Conservation (phyloP, 2,888 invertebrate species). For the Ochropleura leucogaster region DNA sequence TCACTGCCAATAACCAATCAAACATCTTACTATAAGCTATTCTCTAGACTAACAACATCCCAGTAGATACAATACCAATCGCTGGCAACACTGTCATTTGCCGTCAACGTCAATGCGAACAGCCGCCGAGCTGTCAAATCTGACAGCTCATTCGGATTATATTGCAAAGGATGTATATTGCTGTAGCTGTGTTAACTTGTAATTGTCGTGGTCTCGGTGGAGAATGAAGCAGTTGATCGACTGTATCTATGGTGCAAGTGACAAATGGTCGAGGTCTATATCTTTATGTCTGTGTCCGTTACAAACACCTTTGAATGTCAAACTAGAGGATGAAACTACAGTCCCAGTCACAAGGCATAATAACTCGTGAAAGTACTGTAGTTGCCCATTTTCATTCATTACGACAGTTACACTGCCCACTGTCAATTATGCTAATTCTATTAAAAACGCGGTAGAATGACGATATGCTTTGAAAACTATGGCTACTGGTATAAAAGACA, state of each 20-base stretch:
- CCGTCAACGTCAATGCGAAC: conserved; percentile 35
- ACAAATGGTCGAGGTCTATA: background rate
- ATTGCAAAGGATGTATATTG: conserved; percentile 9
- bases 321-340: no score
- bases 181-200: conserved; percentile 8
- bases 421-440: background rate
- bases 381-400: background rate
- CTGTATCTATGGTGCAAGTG: background rate
- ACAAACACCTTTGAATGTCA: no score
- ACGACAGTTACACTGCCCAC: background rate
- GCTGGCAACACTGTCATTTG: conserved; percentile 18
- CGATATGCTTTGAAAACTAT: background rate
- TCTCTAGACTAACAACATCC: conserved; percentile 7
- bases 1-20: background rate
- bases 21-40: background rate
- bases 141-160: conserved; percentile 39
- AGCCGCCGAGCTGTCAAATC: conserved; percentile 28
- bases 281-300: background rate
- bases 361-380: no score
- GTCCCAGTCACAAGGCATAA: no score
- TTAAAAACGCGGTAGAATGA: background rate
- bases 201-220: conserved; percentile 14
- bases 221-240: background rate
- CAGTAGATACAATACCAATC: conserved; percentile 15
- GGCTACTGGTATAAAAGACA: background rate